phyloP scores from a whole-genome alignment of 2,888 invertebrate species.

The Parnassius mnemosyne region DNA sequence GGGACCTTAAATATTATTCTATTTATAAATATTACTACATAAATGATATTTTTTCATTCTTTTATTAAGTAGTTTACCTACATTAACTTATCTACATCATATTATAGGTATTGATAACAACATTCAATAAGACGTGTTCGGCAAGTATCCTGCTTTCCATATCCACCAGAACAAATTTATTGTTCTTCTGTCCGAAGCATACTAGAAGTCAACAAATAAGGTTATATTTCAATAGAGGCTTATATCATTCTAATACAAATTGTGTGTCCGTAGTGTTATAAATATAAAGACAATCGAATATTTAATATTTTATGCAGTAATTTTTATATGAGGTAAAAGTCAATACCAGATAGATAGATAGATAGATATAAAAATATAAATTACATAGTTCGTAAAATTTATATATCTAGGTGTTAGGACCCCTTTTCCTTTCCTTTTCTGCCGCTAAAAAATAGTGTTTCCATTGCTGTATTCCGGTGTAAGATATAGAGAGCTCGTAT shows the following conservation, averaged over 20 bases:
- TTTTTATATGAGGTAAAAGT: background rate
- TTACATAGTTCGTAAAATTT: too few relatives aligned
- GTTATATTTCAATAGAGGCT: slow-evolving; percentile 71
- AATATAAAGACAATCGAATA: background rate
- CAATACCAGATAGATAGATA: too few relatives aligned
- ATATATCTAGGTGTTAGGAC: too few relatives aligned
- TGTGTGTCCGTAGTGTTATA: slow-evolving; percentile 35
- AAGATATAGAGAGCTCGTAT: too few relatives aligned
- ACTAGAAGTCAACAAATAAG: slow-evolving; percentile 77
- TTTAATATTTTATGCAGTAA: slow-evolving; percentile 16
- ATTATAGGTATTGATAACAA: slow-evolving; percentile 41
- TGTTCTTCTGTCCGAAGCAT: slow-evolving; percentile 67
- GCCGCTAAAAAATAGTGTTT: too few relatives aligned
- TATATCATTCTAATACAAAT: slow-evolving; percentile 55
- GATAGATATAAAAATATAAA: too few relatives aligned
- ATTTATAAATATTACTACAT: too few relatives aligned
- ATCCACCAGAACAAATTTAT: slow-evolving; percentile 71
- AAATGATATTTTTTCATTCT: too few relatives aligned
- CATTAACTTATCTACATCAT: slow-evolving; percentile 25
- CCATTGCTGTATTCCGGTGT: too few relatives aligned
- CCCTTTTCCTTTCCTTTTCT: too few relatives aligned
- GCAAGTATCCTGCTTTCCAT: slow-evolving; percentile 58
- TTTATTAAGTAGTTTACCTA: background rate
- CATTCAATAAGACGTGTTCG: slow-evolving; percentile 62
- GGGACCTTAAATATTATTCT: too few relatives aligned